phyloP scores from a whole-genome alignment of 2,113 vertebrate genomes.

The Brevimyrus niger region DNA sequence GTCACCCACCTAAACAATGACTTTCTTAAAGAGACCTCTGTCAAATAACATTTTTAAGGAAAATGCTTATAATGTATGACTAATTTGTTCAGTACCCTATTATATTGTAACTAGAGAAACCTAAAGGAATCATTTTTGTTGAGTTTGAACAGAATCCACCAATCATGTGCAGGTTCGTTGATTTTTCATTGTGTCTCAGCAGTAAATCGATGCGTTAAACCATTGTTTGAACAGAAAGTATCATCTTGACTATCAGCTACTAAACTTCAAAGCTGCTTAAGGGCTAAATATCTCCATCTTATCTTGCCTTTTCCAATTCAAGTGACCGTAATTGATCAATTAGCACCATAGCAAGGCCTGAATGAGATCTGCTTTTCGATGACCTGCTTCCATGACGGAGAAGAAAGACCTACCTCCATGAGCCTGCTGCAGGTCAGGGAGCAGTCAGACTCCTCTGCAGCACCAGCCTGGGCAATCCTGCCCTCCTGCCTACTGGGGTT shows the following conservation, averaged over 20 bases:
- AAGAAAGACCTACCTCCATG: conserved; percentile 35
- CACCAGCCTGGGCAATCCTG: conserved; percentile 7
- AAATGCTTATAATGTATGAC: neutral
- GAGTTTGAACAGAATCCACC: neutral
- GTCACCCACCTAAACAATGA: neutral
- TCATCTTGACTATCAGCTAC: neutral
- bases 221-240: neutral
- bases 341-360: neutral
- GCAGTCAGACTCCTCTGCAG: conserved; percentile 34
- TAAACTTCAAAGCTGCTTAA: neutral
- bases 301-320: neutral
- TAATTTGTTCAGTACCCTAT: neutral
- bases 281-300: neutral
- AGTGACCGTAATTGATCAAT: neutral
- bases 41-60: neutral
- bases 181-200: neutral
- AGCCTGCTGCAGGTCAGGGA: conserved; percentile 29
- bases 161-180: neutral
- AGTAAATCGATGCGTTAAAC: neutral
- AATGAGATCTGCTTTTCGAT: neutral
- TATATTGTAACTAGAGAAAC: neutral
- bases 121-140: neutral
- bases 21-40: neutral
- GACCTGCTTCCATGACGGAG: neutral
- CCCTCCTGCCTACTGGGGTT: conserved; percentile 35